Percentiles rank a stretch among this genome's conserved stretches.
Evolutionary conservation across 2,113 vertebrate species (phyloP).

Genomic region (Istiophorus platypterus): DNA sequence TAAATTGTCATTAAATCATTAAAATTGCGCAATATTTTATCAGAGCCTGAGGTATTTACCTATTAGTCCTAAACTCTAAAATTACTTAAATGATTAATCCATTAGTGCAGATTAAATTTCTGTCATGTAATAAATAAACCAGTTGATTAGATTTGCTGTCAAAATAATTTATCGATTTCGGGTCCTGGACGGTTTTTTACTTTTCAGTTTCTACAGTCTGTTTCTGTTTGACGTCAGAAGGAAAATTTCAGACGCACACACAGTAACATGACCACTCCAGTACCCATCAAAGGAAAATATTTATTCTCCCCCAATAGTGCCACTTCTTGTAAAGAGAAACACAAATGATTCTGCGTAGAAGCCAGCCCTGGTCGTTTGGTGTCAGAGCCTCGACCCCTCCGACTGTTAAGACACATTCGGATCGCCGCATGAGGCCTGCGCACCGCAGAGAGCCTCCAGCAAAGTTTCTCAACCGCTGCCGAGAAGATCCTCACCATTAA

Average conservation of each 20-base stretch:
- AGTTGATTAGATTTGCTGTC: neutral
- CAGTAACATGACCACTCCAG: neutral
- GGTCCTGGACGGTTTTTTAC: neutral
- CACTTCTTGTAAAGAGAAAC: conserved; percentile 8
- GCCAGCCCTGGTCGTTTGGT: neutral
- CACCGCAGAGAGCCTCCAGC: conserved; percentile 6
- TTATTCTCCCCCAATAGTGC: neutral
- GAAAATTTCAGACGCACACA: neutral
- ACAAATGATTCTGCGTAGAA: neutral
- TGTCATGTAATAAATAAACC: no score
- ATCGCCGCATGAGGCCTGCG: conserved; percentile 4
- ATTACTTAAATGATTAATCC: neutral
- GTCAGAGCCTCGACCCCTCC: conserved; percentile 15
- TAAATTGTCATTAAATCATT: no score
- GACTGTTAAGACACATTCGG: conserved; percentile 25
- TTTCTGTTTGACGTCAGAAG: neutral
- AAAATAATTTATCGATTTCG: neutral
- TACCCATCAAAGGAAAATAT: conserved; percentile 10
- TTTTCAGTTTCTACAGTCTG: neutral
- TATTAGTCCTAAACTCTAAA: neutral
- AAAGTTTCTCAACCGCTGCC: conserved; percentile 38
- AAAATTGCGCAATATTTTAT: no score
- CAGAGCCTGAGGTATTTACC: no score
- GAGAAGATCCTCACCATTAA: conserved; percentile 27
- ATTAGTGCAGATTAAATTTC: neutral